Percentiles rank a stretch among this genome's conserved stretches.
Conservation (phyloP, 2,113 vertebrate species). For the Amia ocellicauda region DNA sequence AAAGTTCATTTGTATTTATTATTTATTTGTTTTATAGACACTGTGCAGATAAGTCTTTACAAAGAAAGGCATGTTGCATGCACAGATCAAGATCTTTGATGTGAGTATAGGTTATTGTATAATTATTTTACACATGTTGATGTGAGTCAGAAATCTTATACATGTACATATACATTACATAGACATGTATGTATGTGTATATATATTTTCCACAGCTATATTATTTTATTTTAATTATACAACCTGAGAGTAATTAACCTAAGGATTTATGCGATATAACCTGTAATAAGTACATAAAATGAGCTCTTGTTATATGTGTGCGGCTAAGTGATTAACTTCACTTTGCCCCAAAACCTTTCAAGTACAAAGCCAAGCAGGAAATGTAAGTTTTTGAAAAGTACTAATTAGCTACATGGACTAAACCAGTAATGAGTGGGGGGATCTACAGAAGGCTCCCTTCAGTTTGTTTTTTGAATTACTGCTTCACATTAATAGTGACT, state of each 20-base stretch:
- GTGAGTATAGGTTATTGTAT: no score
- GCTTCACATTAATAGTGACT: slow-evolving; percentile 25
- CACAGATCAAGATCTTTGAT: neutral
- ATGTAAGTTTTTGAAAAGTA: slow-evolving; percentile 39
- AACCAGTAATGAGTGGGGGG: slow-evolving; percentile 39
- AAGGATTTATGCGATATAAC: no score
- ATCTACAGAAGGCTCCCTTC: slow-evolving; percentile 30
- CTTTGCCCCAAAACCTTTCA: slow-evolving; percentile 39
- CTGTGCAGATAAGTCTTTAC: no score
- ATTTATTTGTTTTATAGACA: no score
- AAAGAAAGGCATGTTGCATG: neutral
- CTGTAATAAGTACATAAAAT: slow-evolving; percentile 24
- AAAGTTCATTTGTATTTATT: no score
- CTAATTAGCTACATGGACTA: slow-evolving; percentile 48
- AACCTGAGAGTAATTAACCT: no score
- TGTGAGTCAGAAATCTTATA: no score
- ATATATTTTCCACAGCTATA: no score
- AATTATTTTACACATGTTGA: no score
- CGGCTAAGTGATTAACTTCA: slow-evolving; percentile 15
- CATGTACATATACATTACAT: no score
- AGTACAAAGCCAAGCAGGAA: slow-evolving; percentile 47
- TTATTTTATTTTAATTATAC: no score
- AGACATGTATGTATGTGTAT: no score
- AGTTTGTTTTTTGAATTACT: slow-evolving; percentile 35
- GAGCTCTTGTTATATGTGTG: slow-evolving; percentile 28